phyloP scores from a whole-genome alignment of 2,113 vertebrate species.

The Tachysurus fulvidraco region DNA sequence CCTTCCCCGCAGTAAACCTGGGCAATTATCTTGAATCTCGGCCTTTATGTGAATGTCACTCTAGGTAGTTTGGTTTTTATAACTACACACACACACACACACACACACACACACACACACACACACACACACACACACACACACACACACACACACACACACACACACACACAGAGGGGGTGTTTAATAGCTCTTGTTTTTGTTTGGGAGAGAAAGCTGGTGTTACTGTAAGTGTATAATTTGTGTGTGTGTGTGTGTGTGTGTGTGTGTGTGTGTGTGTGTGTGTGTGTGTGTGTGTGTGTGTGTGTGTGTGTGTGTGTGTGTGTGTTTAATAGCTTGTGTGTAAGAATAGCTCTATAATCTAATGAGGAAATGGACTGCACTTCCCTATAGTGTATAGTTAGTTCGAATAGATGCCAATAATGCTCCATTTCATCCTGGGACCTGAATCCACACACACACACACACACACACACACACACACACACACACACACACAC shows the following conservation, averaged over 20 bases:
- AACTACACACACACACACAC: neutral
- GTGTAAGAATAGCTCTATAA: neutral
- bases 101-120: too few species aligned
- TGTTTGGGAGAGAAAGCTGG: neutral
- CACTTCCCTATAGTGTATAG: neutral
- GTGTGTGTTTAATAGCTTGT: constrained; percentile 23
- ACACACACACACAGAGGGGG: neutral
- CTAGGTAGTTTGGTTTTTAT: neutral
- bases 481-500: neutral
- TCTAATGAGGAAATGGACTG: constrained; percentile 5
- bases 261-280: constrained; percentile 30
- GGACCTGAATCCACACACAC: neutral
- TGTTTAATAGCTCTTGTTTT: neutral
- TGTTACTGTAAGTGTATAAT: neutral
- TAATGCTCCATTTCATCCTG: constrained; percentile 4
- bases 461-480: neutral
- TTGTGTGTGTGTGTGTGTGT: neutral
- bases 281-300: neutral
- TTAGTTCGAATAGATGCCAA: constrained; percentile 8
- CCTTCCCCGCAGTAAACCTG: neutral
- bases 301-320: constrained; percentile 15
- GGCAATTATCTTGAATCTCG: constrained; percentile 17
- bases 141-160: too few species aligned
- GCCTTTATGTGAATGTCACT: constrained; percentile 13
- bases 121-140: neutral